phyloP scores from a whole-genome alignment of 2,888 invertebrate genomes.

The Hoplodrina blanda region DNA sequence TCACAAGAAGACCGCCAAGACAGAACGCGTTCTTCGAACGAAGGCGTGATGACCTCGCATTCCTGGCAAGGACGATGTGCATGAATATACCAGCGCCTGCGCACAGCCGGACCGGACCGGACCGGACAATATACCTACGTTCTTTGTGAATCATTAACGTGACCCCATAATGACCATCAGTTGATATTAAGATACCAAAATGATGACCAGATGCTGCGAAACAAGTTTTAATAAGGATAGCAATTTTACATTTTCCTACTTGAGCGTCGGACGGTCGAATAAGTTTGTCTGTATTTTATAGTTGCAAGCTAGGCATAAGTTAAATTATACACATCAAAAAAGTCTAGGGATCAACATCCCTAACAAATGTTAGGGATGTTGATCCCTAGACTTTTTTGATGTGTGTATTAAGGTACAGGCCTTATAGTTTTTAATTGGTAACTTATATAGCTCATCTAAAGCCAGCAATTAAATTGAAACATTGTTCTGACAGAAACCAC shows the following conservation, averaged over 20 bases:
- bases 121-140: constrained; percentile 60
- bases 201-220: constrained; percentile 51
- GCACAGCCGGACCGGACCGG: constrained; percentile 59
- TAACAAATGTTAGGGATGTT: too few species aligned
- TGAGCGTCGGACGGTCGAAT: constrained; percentile 1
- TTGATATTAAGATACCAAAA: constrained; percentile 58
- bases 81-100: constrained; percentile 71
- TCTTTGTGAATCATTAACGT: constrained; percentile 65
- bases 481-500: not conserved
- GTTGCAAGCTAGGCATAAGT: constrained; percentile 1
- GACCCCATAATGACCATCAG: constrained; percentile 59
- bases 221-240: constrained; percentile 53
- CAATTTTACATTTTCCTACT: constrained; percentile 46
- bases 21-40: constrained; percentile 81
- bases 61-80: constrained; percentile 89
- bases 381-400: too few species aligned
- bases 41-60: constrained; percentile 89
- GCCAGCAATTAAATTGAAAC: not conserved
- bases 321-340: not conserved
- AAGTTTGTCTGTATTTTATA: constrained; percentile 35
- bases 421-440: constrained; percentile 13
- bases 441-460: not conserved
- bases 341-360: too few species aligned
- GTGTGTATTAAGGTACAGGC: too few species aligned
- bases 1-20: constrained; percentile 83